Base-by-base conservation (phyloP, 1,140 invertebrate species). In the Bombus vancouverensis region DNA sequence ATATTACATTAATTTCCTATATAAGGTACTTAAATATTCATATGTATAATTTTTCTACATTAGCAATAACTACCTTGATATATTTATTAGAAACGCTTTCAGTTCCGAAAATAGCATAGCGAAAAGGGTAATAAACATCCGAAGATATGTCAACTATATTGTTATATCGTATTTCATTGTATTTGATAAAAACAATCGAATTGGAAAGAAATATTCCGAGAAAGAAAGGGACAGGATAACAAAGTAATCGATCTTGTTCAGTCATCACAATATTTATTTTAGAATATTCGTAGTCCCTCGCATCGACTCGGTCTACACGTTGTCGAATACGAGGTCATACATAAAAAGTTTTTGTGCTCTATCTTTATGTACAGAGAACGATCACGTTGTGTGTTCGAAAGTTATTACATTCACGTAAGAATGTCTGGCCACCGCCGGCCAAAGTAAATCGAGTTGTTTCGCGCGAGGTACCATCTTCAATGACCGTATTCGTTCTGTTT, bases 181-280 rank as follows among this genome's bases (percentile, higher is more conserved):
- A 62, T n/a, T n/a, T 6, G n/a, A 32, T 13, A 15, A 6, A 32
- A 65, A 32, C 6, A 18, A 66, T 8, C 2, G 15, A 34, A 34
- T 6, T 34, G 6, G 8, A 32, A 18, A 34, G 15, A 18, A 32
- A 32, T 18, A 66, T 65, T n/a, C 0, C 13, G 1, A 65, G n/a
- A 66, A 28, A 32, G 5, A 42, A 57, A n/a, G 32, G 25, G 28
- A 5, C 13, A 39, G 32, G 34, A 37, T 22, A 5, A 74, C 5
- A 42, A 8, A 77, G n/a, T n/a, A 28, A 39, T 47, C 39, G 2
- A 28, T 72, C 10, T 68, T 25, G 22, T 82, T 88, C 82, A 80
- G 71, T 87, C 86, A 62, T 74, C 65, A 86, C 76, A 70, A 83
- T 87, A 88, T 88, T 88, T 88, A 88, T 88, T 88, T 88, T 88